Conservation (phyloP, 2,113 vertebrate species). For the Bubo bubo region DNA sequence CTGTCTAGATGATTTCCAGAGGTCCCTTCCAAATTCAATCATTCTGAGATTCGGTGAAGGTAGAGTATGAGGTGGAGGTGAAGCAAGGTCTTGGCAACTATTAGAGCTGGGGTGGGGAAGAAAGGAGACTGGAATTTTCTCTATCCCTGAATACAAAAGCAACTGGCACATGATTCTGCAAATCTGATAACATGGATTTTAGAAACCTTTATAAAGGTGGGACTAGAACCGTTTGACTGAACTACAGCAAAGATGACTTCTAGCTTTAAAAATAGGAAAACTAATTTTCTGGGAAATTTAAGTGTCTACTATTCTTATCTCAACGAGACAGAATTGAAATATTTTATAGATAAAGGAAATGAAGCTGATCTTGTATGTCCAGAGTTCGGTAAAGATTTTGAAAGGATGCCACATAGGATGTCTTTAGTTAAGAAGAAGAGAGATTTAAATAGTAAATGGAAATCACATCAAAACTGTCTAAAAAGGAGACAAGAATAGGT, state of each 20-base stretch:
- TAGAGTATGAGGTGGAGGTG: not conserved
- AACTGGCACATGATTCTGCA: not conserved
- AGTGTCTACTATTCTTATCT: not conserved
- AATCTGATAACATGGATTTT: not conserved
- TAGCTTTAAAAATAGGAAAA: not conserved
- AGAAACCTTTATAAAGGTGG: not conserved
- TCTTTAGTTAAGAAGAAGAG: not conserved
- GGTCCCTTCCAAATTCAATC: not conserved
- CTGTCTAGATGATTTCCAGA: not conserved
- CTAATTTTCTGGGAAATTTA: not conserved
- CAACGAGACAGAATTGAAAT: not conserved
- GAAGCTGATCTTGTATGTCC: not conserved
- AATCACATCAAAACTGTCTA: not conserved
- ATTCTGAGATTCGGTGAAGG: not conserved
- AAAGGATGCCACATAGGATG: not conserved
- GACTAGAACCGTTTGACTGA: not conserved
- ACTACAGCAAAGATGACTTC: not conserved
- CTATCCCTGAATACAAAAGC: not conserved
- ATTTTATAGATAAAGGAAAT: not conserved
- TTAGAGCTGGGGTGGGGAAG: not conserved
- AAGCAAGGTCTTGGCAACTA: not conserved
- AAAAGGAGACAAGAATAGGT: not conserved
- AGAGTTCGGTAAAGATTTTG: not conserved
- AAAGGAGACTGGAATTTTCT: not conserved
- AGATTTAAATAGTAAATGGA: not conserved